phyloP scores from a whole-genome alignment of 2,113 vertebrate species.

The Carlito syrichta region DNA sequence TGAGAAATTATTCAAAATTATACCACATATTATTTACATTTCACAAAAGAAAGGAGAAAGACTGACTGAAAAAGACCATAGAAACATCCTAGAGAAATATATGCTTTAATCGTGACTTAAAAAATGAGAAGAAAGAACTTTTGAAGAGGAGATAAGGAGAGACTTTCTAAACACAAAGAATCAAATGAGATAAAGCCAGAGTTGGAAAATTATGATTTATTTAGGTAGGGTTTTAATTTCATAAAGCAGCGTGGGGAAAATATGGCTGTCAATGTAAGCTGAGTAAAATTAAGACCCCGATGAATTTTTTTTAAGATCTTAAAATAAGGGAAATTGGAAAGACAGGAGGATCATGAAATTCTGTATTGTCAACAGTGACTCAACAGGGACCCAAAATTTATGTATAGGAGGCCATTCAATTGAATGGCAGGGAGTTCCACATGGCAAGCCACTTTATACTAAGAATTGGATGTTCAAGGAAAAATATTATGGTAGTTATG shows the following conservation, averaged over 20 bases:
- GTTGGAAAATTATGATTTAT: neutral
- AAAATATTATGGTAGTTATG: neutral
- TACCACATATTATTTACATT: neutral
- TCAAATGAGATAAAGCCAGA: neutral
- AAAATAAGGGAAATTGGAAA: neutral
- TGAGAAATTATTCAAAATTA: neutral
- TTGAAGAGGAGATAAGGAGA: neutral
- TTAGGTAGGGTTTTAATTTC: neutral
- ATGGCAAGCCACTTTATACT: neutral
- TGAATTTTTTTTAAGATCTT: neutral
- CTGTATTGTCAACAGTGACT: neutral
- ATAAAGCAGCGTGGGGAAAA: neutral
- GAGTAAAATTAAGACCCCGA: neutral
- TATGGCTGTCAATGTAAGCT: no score
- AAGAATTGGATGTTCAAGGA: neutral
- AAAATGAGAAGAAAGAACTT: neutral
- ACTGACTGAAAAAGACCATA: neutral
- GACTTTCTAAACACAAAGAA: neutral
- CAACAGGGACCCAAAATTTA: neutral
- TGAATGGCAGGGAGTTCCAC: neutral
- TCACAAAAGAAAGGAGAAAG: neutral
- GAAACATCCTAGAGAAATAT: neutral
- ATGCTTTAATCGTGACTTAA: neutral
- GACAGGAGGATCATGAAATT: neutral
- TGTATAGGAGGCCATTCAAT: no score